Percentiles rank a stretch among this genome's conserved stretches.
phyloP scores from a whole-genome alignment of 2,113 vertebrate species.

The Paradoxurus hermaphroditus region DNA sequence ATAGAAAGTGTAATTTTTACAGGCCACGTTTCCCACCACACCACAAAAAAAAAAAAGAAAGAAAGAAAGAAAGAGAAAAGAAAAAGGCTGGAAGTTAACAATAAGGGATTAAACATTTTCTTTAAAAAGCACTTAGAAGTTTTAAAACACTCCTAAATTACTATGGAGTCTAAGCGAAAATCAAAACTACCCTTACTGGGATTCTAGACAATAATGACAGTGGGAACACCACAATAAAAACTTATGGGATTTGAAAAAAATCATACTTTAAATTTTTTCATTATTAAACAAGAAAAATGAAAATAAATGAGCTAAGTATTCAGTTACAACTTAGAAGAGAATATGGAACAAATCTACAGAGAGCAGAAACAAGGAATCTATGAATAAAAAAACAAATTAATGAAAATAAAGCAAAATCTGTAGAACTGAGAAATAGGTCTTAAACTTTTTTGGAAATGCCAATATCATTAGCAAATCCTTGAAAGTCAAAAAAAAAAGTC shows the following conservation, averaged over 20 bases:
- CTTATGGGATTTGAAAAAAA: neutral
- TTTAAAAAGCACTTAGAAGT: neutral
- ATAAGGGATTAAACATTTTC: neutral
- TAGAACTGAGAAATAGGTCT: neutral
- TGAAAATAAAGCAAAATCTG: slow-evolving; percentile 2
- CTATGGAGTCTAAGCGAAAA: neutral
- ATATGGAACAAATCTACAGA: neutral
- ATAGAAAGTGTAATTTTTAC: neutral
- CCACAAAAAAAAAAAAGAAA: neutral
- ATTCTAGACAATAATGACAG: slow-evolving; percentile 24
- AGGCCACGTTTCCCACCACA: neutral
- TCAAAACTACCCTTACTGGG: neutral
- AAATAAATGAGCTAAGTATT: slow-evolving; percentile 17
- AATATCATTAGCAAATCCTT: neutral
- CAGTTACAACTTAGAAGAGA: slow-evolving; percentile 34
- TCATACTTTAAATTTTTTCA: neutral
- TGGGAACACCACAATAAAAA: slow-evolving; percentile 22
- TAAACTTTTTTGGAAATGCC: neutral
- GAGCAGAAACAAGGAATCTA: neutral
- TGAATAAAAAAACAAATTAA: neutral
- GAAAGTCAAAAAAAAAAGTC: neutral
- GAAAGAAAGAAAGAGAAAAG: neutral
- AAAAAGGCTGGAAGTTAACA: neutral
- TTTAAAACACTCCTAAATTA: slow-evolving; percentile 36
- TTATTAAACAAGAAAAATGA: slow-evolving; percentile 3